These are phyloP conservation scores for Drosophila takahashii DNA, from an alignment of 1,140 invertebrate genomes.

Conservation along the genomic window DNA sequence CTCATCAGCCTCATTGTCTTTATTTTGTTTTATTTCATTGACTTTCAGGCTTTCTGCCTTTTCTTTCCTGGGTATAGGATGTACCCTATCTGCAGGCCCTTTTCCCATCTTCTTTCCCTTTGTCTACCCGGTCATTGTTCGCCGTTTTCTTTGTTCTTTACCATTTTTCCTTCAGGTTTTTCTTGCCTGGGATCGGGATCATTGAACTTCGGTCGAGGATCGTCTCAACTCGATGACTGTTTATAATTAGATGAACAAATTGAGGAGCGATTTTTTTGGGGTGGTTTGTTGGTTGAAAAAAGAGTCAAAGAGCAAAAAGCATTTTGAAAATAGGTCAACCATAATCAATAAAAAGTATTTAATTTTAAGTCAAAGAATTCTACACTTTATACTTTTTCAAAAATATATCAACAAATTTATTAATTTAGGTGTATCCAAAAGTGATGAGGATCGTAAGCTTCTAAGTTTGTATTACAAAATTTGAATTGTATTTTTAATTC, in stretches of 20 bases:
- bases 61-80: constrained; percentile 8
- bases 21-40: constrained; percentile 35
- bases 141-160: constrained; percentile 22
- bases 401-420: too few relatives aligned
- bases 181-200: constrained; percentile 21
- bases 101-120: constrained; percentile 38
- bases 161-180: constrained; percentile 19
- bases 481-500: too few relatives aligned
- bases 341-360: neutral
- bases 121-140: constrained; percentile 29
- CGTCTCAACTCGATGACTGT: constrained; percentile 6
- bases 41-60: constrained; percentile 25
- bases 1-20: constrained; percentile 32
- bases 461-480: too few relatives aligned
- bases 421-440: too few relatives aligned
- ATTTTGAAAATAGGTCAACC: neutral
- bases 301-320: constrained; percentile 2
- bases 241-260: constrained; percentile 34
- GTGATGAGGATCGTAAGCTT: too few relatives aligned
- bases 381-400: too few relatives aligned
- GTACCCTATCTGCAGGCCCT: constrained; percentile 17
- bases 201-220: constrained; percentile 35
- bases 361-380: neutral
- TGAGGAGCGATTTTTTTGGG: constrained; percentile 11
- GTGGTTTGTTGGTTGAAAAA: neutral